Percentiles rank a stretch among this genome's conserved stretches.
Evolutionary conservation across 2,797 vertebrate genomes (phyloP).

Genomic region (Remorina albescens): DNA sequence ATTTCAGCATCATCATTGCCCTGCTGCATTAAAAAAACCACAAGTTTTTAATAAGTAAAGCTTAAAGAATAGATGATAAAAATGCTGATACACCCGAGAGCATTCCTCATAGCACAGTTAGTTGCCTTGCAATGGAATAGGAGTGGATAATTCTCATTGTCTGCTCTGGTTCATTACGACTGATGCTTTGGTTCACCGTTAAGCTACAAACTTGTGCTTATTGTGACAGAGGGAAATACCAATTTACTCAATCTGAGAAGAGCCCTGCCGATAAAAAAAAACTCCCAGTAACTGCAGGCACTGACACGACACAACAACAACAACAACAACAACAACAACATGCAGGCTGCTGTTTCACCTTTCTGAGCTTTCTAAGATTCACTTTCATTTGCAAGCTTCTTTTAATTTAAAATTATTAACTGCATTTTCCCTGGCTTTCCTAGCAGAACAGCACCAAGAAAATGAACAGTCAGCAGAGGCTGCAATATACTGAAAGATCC

Average conservation of each 20-base stretch:
- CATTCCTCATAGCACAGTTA: background rate
- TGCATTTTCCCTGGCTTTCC: conserved; percentile 12
- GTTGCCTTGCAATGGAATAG: conserved; percentile 28
- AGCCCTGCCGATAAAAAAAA: background rate
- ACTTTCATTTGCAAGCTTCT: conserved; percentile 5
- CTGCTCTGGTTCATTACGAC: background rate
- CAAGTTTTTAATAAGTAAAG: background rate
- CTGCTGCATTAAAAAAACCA: conserved; percentile 4
- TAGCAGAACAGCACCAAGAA: conserved; percentile 5
- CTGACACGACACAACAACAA: too few species aligned
- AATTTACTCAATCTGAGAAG: conserved; percentile 4
- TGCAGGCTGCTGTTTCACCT: background rate
- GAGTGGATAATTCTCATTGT: conserved; percentile 11
- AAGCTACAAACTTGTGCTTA: conserved; percentile 11
- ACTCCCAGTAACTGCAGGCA: background rate
- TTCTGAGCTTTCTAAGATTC: conserved; percentile 4
- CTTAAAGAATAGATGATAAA: background rate
- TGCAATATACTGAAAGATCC: background rate
- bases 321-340: background rate
- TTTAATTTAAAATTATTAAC: background rate
- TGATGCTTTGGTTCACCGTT: conserved; percentile 26
- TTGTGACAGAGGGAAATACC: background rate
- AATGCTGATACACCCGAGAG: background rate
- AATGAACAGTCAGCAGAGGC: background rate
- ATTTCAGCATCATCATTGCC: conserved; percentile 5